Evolutionary conservation across 2,113 vertebrate genomes (phyloP).

Genomic region (Xenopus borealis): DNA sequence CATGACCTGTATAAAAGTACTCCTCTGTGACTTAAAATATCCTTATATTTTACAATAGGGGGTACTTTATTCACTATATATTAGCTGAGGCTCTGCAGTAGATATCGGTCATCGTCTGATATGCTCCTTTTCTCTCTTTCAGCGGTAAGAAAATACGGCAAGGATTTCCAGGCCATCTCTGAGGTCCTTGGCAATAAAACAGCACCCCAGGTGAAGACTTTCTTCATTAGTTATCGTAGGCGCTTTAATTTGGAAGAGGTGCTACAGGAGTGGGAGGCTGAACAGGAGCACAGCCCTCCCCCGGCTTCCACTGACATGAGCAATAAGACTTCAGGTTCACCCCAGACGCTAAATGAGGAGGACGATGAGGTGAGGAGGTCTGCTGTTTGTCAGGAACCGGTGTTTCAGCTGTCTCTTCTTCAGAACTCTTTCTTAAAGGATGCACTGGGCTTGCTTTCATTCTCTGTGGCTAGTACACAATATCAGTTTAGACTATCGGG

Average conservation of each 20-base stretch:
- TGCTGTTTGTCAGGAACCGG: neutral
- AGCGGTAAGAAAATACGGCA: constrained; percentile 86
- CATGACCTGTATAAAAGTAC: too few species aligned
- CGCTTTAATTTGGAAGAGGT: constrained; percentile 89
- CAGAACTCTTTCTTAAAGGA: too few species aligned
- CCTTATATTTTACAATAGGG: too few species aligned
- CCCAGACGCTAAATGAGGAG: constrained; percentile 53
- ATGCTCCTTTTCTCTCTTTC: neutral
- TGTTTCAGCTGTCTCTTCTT: too few species aligned
- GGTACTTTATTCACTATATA: too few species aligned
- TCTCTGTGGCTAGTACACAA: too few species aligned
- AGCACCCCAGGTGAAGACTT: constrained; percentile 80
- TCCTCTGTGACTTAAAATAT: too few species aligned
- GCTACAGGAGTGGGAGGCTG: constrained; percentile 85
- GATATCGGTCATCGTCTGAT: neutral
- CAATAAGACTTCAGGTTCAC: constrained; percentile 54
- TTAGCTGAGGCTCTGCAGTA: too few species aligned
- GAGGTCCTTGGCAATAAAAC: constrained; percentile 89
- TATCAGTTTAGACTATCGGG: too few species aligned
- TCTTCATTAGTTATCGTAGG: constrained; percentile 86
- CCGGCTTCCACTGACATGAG: constrained; percentile 48
- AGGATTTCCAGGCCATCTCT: constrained; percentile 81
- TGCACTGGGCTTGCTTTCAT: too few species aligned
- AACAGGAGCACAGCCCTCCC: constrained; percentile 71
- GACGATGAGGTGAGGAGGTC: constrained; percentile 69